Percentiles rank a stretch among this genome's conserved stretches.
Conservation (phyloP, 2,888 invertebrate genomes). For the Eilema griseolum region DNA sequence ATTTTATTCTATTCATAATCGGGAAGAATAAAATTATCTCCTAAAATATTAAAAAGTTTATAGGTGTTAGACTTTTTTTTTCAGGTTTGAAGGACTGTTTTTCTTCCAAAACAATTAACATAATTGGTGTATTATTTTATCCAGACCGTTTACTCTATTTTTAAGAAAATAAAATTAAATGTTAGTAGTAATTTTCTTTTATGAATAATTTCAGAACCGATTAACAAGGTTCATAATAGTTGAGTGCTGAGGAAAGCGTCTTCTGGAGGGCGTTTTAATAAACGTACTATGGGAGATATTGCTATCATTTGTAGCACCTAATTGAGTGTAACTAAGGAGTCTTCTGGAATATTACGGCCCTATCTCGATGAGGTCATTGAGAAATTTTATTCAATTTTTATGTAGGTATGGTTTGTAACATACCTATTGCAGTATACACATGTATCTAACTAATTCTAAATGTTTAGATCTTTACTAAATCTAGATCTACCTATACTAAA, state of each 20-base stretch:
- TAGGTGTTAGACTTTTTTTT: conserved; percentile 7
- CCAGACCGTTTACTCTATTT: conserved; percentile 6
- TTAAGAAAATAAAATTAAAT: conserved; percentile 2
- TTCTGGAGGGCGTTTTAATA: background rate
- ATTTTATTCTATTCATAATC: background rate
- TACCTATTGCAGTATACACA: no score
- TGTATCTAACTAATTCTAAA: no score
- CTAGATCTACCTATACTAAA: no score
- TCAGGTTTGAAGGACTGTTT: conserved; percentile 12
- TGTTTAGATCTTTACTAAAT: no score
- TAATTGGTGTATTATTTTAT: conserved; percentile 17
- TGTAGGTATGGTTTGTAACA: background rate
- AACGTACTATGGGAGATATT: background rate
- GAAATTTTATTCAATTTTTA: background rate
- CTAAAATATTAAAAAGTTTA: conserved; percentile 16
- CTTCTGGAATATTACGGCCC: background rate
- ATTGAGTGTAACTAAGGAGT: background rate
- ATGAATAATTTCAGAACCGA: background rate
- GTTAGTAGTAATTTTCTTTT: background rate
- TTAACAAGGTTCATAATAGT: background rate
- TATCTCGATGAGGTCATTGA: background rate
- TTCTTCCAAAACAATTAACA: conserved; percentile 18
- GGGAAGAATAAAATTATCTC: conserved; percentile 6
- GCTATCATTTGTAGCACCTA: background rate
- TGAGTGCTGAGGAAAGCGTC: background rate